Evolutionary conservation across 2,113 vertebrate species (phyloP).

Genomic region (Pyxicephalus adspersus): DNA sequence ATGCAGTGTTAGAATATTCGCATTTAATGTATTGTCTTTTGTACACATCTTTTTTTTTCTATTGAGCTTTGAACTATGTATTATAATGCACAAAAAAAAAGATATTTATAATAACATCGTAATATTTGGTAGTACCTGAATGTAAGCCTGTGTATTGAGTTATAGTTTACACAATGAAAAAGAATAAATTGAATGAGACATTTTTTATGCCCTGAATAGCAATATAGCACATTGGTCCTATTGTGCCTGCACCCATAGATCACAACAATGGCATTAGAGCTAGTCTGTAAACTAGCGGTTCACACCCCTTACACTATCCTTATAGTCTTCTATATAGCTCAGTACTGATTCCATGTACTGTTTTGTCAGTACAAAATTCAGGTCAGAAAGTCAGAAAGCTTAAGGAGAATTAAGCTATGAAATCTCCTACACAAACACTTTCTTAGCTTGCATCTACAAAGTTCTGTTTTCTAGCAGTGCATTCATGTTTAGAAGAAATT

Average conservation of each 20-base stretch:
- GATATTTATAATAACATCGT: no score
- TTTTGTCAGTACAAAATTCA: not conserved
- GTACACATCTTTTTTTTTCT: no score
- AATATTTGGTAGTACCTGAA: no score
- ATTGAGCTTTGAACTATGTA: no score
- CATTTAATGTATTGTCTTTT: not conserved
- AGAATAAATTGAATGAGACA: not conserved
- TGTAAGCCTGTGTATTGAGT: no score
- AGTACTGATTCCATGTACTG: not conserved
- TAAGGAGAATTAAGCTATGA: not conserved
- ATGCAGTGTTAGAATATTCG: not conserved
- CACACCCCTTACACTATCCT: slow-evolving; percentile 29
- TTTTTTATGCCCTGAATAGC: not conserved
- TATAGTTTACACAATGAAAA: not conserved
- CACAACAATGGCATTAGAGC: slow-evolving; percentile 10
- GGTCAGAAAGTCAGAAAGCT: not conserved
- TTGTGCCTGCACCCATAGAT: no score
- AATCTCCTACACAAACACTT: not conserved
- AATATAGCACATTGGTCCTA: not conserved
- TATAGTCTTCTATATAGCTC: not conserved
- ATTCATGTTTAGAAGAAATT: not conserved
- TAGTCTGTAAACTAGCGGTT: slow-evolving; percentile 58
- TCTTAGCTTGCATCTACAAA: not conserved
- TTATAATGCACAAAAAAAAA: no score
- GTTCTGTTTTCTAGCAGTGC: no score